These are phyloP conservation scores for Mormyrus lacerda DNA, from an alignment of 2,113 vertebrate genomes.

Conservation along the genomic window DNA sequence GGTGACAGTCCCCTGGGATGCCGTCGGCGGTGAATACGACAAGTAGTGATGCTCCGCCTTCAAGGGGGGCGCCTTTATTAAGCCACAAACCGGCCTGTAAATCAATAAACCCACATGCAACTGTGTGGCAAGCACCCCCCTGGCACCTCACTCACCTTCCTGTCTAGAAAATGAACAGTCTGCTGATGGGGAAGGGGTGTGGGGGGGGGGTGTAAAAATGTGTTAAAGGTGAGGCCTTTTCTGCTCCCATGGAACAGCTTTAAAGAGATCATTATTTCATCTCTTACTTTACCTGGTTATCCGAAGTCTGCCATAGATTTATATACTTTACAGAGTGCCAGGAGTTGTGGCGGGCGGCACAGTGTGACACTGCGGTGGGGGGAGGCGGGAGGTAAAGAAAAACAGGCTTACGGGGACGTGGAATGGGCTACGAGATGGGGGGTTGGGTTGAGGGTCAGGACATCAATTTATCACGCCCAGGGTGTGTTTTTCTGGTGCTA, in stretches of 20 bases:
- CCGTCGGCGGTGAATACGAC: slow-evolving; percentile 53
- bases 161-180: background rate
- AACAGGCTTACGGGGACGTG: background rate
- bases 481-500: background rate
- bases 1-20: slow-evolving; percentile 53
- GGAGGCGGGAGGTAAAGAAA: background rate
- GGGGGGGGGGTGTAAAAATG: background rate
- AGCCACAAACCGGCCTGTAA: slow-evolving; percentile 45
- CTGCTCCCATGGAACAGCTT: background rate
- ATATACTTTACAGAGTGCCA: background rate
- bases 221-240: background rate
- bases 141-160: background rate
- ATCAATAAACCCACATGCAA: slow-evolving; percentile 50
- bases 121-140: background rate
- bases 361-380: background rate
- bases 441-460: background rate
- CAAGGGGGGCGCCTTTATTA: slow-evolving; percentile 51
- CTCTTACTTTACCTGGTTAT: background rate
- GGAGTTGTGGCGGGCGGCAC: background rate
- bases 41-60: slow-evolving; percentile 42
- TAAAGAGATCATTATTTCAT: background rate
- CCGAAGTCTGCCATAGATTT: background rate
- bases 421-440: background rate
- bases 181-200: background rate
- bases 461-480: background rate